Base-by-base conservation (phyloP, 1,140 invertebrate species). In the Dolichoris vasculosae region DNA sequence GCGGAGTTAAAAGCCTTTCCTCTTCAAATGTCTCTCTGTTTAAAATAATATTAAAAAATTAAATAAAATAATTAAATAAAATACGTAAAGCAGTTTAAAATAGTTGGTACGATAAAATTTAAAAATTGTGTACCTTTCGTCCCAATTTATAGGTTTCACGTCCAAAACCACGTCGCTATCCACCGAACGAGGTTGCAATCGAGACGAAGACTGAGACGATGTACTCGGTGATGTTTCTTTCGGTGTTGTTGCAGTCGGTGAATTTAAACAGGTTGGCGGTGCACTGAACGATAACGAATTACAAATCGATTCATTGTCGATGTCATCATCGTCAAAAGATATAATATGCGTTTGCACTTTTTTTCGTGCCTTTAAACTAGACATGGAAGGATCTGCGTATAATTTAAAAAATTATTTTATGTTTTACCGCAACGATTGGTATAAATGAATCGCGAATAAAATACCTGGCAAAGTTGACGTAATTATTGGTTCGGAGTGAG, bases 191-290 rank as follows among this genome's bases (percentile, higher is more conserved):
- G 83, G 90, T 87, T 86, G 89, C 86, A 84, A 91, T 90, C 71
- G 88, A 71, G 87, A 81, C 8, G 85, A 84, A 30, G 90, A 90
- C 17, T 55, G 26, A 26, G 55, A 76, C 7, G 78, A 23, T 2
- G 38, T n/a, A n/a, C n/a, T 20, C 43, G 71, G 2, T 63, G 43
- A 75, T 0, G 48, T 63, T 83, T 90, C 87, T 87, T 91, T 91
- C 17, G 87, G 87, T 9, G 87, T 86, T 86, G 89, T 91, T 55
- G 93, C 88, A 63, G 91, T 92, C 43, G 95, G 95, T 20, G 95
- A 95, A 89, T 94, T 95, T 17, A 96, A 91, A 87, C 95, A 96
- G 23, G 95, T 95, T 0, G 95, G 92, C 38, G 95, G 95, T 35
- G 95, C 95, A 91, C 95, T 95, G n/a, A 90, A 88, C 35, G 91